Evolutionary conservation across 2,797 vertebrate genomes (phyloP).

Genomic region (Zalophus californianus): DNA sequence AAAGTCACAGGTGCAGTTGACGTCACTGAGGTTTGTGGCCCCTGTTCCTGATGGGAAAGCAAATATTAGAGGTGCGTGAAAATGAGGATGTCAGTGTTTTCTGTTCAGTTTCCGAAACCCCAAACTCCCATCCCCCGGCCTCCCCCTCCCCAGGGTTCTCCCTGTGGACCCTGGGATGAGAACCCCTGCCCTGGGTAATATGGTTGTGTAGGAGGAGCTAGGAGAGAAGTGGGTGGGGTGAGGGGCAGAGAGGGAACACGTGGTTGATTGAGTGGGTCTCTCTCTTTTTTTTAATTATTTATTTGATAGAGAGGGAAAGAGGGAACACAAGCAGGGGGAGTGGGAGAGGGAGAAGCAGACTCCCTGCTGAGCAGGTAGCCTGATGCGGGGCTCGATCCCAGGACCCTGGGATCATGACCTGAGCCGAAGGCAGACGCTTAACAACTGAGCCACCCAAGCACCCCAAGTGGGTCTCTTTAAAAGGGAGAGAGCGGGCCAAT

Average conservation of each 20-base stretch:
- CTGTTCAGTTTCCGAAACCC: not conserved
- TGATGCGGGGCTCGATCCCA: no score
- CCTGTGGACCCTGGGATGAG: not conserved
- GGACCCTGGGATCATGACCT: no score
- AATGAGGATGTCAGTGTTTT: not conserved
- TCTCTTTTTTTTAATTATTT: not conserved
- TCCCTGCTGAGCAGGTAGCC: no score
- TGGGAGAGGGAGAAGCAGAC: no score
- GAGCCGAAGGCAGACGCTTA: no score
- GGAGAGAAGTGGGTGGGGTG: not conserved
- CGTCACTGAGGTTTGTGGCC: not conserved
- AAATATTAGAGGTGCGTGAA: not conserved
- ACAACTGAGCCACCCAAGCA: no score
- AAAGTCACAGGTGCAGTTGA: not conserved
- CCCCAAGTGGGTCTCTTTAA: not conserved
- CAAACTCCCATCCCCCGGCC: not conserved
- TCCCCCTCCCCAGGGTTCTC: not conserved
- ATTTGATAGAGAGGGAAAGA: no score
- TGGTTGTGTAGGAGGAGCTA: not conserved
- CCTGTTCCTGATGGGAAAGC: not conserved
- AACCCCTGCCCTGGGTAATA: no score
- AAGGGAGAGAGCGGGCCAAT: not conserved
- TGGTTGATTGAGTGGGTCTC: not conserved
- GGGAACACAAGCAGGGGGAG: no score
- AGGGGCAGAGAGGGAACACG: not conserved